Evolutionary conservation across 1,140 invertebrate genomes (phyloP).

Genomic region (Chironomus tepperi): DNA sequence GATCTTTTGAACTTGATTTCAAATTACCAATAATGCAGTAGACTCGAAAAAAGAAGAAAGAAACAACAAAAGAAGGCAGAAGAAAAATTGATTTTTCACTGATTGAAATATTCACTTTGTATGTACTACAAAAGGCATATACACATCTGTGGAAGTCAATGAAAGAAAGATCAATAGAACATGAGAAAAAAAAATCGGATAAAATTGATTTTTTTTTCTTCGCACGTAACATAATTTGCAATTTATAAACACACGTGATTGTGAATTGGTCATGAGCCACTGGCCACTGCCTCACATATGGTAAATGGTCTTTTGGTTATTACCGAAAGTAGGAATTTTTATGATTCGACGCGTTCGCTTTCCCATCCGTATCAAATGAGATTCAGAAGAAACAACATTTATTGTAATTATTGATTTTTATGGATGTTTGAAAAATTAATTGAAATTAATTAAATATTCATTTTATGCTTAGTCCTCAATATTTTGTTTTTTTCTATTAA

Average conservation of each 20-base stretch:
- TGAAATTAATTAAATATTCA: constrained; percentile 24
- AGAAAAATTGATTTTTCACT: constrained; percentile 11
- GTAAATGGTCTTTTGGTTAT: no score
- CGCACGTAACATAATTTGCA: neutral
- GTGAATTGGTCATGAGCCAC: neutral
- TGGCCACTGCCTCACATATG: no score
- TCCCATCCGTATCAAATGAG: neutral
- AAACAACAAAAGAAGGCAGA: neutral
- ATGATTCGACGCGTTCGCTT: neutral
- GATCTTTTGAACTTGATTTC: no score
- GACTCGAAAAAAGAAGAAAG: no score
- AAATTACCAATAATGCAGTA: no score
- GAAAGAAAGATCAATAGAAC: neutral
- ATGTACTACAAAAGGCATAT: neutral
- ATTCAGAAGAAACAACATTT: constrained; percentile 11
- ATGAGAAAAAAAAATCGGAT: neutral
- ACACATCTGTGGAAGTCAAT: neutral
- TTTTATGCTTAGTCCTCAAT: neutral
- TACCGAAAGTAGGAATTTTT: no score
- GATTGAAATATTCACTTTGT: constrained; percentile 8
- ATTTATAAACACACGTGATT: constrained; percentile 7
- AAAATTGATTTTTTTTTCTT: neutral
- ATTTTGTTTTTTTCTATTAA: neutral
- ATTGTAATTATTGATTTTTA: constrained; percentile 24
- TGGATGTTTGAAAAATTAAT: constrained; percentile 20